Evolutionary conservation across 2,797 vertebrate genomes (phyloP).

Genomic region (Pelobates cultripes): DNA sequence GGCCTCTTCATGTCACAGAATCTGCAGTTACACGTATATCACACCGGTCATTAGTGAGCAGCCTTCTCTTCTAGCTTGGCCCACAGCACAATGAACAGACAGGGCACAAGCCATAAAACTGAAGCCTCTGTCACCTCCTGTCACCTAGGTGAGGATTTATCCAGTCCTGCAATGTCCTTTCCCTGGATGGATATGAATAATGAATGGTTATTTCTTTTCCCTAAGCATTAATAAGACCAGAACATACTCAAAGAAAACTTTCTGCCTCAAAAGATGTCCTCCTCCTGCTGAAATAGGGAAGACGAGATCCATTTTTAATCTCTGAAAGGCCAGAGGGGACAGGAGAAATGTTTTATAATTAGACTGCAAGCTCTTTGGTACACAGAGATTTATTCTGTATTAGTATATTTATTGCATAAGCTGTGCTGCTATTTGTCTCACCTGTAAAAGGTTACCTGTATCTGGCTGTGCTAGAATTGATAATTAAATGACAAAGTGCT

Average conservation of each 20-base stretch:
- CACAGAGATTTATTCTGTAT: background rate
- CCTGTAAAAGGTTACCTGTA: no score
- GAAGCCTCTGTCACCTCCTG: slow-evolving; percentile 94
- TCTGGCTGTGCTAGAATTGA: no score
- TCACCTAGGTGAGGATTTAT: slow-evolving; percentile 98
- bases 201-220: slow-evolving; percentile 85
- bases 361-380: slow-evolving; percentile 9
- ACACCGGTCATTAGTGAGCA: slow-evolving; percentile 89
- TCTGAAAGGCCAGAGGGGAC: slow-evolving; percentile 18
- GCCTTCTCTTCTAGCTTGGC: slow-evolving; percentile 86
- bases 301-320: slow-evolving; percentile 5
- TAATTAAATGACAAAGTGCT: no score
- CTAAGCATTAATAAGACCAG: slow-evolving; percentile 44
- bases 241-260: slow-evolving; percentile 43
- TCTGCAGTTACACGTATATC: slow-evolving; percentile 84
- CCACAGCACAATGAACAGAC: slow-evolving; percentile 80
- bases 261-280: slow-evolving; percentile 31
- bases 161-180: slow-evolving; percentile 91
- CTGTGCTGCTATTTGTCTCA: background rate
- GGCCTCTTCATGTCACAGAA: slow-evolving; percentile 76
- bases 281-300: slow-evolving; percentile 13
- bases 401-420: background rate
- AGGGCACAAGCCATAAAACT: slow-evolving; percentile 86
- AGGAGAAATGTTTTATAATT: slow-evolving; percentile 6
- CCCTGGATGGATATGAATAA: slow-evolving; percentile 95